Percentiles rank a stretch among this genome's conserved stretches.
These are phyloP conservation scores for Urocolius indicus DNA, from an alignment of 2,113 vertebrate species.

Conservation along the genomic window DNA sequence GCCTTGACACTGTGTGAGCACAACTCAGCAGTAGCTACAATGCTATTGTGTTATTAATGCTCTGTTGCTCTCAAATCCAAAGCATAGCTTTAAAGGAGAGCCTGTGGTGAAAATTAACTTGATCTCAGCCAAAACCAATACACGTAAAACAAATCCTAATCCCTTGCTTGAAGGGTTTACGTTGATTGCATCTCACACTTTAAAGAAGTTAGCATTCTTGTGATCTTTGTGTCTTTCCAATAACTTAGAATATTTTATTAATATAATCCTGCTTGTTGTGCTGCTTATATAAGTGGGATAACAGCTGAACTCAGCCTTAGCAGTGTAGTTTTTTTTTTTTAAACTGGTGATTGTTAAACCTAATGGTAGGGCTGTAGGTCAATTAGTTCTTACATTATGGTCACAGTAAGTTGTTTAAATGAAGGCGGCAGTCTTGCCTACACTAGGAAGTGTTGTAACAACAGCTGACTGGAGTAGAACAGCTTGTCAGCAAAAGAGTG, in stretches of 20 bases:
- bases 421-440: background rate
- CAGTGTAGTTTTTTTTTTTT: background rate
- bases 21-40: background rate
- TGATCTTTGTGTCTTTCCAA: background rate
- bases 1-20: background rate
- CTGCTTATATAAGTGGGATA: background rate
- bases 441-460: background rate
- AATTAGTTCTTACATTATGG: background rate
- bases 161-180: background rate
- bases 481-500: background rate
- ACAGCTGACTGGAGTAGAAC: background rate
- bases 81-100: background rate
- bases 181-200: background rate
- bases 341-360: background rate
- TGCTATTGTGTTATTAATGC: fast-evolving
- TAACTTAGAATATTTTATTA: background rate
- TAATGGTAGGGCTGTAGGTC: background rate
- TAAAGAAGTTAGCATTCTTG: background rate
- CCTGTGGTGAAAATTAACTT: background rate
- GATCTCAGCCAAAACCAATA: background rate
- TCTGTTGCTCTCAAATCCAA: background rate
- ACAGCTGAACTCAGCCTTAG: background rate
- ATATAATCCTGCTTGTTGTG: background rate
- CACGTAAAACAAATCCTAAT: background rate
- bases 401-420: background rate